Evolutionary conservation across 1,140 invertebrate species (phyloP), one percentile per base, ranked within the genome.

Genomic region (Drosophila yakuba): DNA sequence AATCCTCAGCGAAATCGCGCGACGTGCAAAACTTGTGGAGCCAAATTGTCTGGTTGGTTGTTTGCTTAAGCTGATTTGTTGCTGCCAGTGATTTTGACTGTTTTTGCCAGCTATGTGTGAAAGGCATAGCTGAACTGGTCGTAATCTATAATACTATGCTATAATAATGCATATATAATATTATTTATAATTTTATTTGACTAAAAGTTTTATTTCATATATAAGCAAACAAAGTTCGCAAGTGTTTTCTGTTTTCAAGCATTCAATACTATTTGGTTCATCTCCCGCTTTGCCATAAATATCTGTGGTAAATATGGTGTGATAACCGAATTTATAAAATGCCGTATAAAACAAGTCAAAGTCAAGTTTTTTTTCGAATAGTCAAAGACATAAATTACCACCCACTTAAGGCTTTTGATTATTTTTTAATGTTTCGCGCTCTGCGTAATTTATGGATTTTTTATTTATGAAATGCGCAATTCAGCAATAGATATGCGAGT

Each of bases 11-110:
- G 62, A 51, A 75, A 41, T 38, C 59, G 54, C 54, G 59, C 72
- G 71, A 60, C 67, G 77, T 69, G 77, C 79, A 82, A 83, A 83
- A 80, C 44, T 61, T 81, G 76, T 88, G 83, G 83, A 88, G 83
- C 83, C 83, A 73, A 88, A 88, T 83, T 88, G 83, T 88, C 83
- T 88, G 83, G 83, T 88, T 88, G 67, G 83, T 73, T 88, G 79
- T 88, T 88, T 88, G 72, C 55, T 89, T 69, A 77, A 89, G 72
- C 78, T 72, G 79, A 88, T 84, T 84, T 80, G 83, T 71, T 84
- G 83, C 64, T 89, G 60, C 51, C 4, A 55, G 50, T 10, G 43
- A 45, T 14, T 75, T n/a, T 61, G 38, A 58, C 12, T 45, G 43
- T 63, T 45, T 55, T 35, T 50, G 48, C 64, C 7, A 63, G 71